Percentiles rank a stretch among this genome's conserved stretches.
Evolutionary conservation across 2,888 invertebrate genomes (phyloP).

Genomic region (Endotricha flammealis): DNA sequence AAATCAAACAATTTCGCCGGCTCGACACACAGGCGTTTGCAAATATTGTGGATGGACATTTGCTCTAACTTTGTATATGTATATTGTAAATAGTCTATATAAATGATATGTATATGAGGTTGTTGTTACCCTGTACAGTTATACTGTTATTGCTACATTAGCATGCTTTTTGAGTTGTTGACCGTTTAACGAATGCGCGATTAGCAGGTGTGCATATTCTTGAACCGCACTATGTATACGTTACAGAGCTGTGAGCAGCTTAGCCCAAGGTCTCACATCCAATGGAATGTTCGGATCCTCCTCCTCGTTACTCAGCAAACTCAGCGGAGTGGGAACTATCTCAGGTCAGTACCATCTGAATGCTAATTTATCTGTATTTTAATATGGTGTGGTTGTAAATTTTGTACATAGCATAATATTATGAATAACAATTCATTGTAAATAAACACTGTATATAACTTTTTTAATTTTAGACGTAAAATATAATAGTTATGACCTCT

Average conservation of each 20-base stretch:
- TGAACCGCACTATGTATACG: conserved; percentile 45
- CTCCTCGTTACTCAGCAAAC: conserved; percentile 80
- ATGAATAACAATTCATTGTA: conserved; percentile 8
- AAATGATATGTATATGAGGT: conserved; percentile 37
- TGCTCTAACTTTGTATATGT: conserved; percentile 19
- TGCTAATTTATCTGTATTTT: neutral
- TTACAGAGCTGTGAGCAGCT: conserved; percentile 75
- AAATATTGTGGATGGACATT: conserved; percentile 7
- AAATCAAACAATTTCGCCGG: too few species aligned
- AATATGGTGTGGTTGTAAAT: conserved; percentile 5
- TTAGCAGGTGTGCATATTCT: conserved; percentile 24
- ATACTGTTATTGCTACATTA: conserved; percentile 31
- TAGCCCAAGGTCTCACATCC: conserved; percentile 79
- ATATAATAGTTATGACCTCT: too few species aligned
- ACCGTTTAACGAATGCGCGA: conserved; percentile 20
- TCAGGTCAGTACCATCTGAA: conserved; percentile 61
- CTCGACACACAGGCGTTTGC: conserved; percentile 6
- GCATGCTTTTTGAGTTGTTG: conserved; percentile 40
- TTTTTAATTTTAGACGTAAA: too few species aligned
- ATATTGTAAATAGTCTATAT: conserved; percentile 56
- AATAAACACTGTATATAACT: neutral
- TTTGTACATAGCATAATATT: conserved; percentile 9
- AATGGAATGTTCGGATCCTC: conserved; percentile 88
- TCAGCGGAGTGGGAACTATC: conserved; percentile 72
- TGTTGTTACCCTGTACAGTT: conserved; percentile 44